Evolutionary conservation across 2,888 invertebrate genomes (phyloP).

Genomic region (Dasysyrphus albostriatus): DNA sequence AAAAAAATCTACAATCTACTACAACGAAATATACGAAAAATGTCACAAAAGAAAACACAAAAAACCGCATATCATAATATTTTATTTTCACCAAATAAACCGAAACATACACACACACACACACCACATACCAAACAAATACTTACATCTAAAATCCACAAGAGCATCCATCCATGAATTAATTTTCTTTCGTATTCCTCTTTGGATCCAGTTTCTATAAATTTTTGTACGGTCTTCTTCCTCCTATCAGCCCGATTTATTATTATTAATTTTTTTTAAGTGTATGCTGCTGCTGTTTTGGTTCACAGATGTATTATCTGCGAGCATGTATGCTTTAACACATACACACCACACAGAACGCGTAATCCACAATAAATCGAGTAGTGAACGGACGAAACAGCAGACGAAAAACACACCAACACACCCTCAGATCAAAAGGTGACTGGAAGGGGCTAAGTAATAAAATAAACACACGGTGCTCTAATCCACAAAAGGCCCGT

Average conservation of each 20-base stretch:
- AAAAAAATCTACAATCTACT: slow-evolving; percentile 47
- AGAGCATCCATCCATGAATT: slow-evolving; percentile 76
- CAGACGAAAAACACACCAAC: slow-evolving; percentile 14
- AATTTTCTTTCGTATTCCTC: slow-evolving; percentile 50
- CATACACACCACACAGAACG: slow-evolving; percentile 71
- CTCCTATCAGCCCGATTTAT: slow-evolving; percentile 67
- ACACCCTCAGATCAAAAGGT: neutral
- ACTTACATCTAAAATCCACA: slow-evolving; percentile 74
- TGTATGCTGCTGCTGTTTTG: slow-evolving; percentile 64
- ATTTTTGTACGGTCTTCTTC: slow-evolving; percentile 40
- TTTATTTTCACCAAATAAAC: slow-evolving; percentile 36
- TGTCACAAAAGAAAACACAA: slow-evolving; percentile 58
- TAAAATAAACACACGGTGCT: slow-evolving; percentile 60
- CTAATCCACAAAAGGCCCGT: slow-evolving; percentile 74
- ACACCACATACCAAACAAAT: slow-evolving; percentile 15
- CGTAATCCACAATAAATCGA: slow-evolving; percentile 74
- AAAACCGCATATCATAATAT: slow-evolving; percentile 60
- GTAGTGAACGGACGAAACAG: slow-evolving; percentile 46
- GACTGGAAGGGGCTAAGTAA: slow-evolving; percentile 58
- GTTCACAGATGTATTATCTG: slow-evolving; percentile 66
- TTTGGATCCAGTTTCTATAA: neutral
- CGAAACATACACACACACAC: slow-evolving; percentile 26
- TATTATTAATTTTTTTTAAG: slow-evolving; percentile 62
- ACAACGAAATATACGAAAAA: slow-evolving; percentile 39
- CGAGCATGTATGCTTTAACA: slow-evolving; percentile 53